Conservation (phyloP, 1,140 invertebrate species). For the Bradynema listronoti region DNA sequence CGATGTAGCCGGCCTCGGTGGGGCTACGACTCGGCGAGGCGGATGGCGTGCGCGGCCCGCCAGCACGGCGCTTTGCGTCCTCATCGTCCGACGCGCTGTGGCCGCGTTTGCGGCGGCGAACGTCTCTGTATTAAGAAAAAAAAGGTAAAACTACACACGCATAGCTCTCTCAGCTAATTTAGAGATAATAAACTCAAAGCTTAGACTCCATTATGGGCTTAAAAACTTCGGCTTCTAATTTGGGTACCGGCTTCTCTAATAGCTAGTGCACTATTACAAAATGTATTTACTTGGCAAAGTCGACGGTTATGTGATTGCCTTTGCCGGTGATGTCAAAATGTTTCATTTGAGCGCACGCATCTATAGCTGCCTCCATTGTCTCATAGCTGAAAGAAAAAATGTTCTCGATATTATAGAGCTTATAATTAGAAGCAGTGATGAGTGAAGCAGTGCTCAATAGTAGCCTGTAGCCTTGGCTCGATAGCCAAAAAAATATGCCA, state of each 20-base stretch:
- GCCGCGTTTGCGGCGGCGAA: not conserved
- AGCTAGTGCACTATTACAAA: conserved; percentile 1
- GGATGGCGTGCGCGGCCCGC: conserved; percentile 31
- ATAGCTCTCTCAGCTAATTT: not conserved
- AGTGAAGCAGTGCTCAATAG: too few relatives aligned
- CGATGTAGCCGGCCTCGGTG: conserved; percentile 11
- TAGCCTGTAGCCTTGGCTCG: too few relatives aligned
- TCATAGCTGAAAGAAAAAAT: conserved; percentile 32
- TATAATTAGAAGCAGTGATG: too few relatives aligned
- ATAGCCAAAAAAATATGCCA: too few relatives aligned
- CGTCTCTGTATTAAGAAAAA: not conserved
- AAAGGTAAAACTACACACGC: not conserved
- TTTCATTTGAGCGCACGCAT: conserved; percentile 42
- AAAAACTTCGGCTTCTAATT: not conserved
- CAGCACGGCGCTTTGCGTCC: conserved; percentile 18
- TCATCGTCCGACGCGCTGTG: conserved; percentile 8
- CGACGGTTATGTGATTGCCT: conserved; percentile 38
- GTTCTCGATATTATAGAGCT: too few relatives aligned
- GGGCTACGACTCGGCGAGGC: conserved; percentile 25
- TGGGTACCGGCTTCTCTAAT: not conserved
- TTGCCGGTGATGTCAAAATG: conserved; percentile 30
- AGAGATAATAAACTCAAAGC: conserved; percentile 3
- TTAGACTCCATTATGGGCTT: not conserved
- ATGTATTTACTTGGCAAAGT: conserved; percentile 50
- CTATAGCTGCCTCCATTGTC: conserved; percentile 30